A percentile compares a stretch with the other conserved stretches of the same genome.
Evolutionary conservation across 2,797 vertebrate genomes (phyloP).

Genomic region (Vireo griseus): DNA sequence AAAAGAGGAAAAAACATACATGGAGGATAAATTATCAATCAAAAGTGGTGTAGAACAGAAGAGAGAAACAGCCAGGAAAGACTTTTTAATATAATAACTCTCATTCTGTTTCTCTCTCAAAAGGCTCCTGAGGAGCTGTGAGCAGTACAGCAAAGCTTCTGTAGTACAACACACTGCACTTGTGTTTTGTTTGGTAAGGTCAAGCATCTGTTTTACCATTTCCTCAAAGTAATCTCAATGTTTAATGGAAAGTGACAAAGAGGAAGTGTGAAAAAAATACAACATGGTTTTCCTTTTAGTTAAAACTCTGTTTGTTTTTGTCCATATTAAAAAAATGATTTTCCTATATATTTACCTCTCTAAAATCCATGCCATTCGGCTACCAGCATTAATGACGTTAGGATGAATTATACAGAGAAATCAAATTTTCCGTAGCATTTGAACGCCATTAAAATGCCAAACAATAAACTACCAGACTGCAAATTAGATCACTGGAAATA

Average conservation of each 20-base stretch:
- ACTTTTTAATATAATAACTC: background rate
- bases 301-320: conserved; percentile 35
- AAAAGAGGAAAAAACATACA: background rate
- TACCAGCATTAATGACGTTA: conserved; percentile 98
- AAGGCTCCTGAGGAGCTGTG: background rate
- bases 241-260: conserved; percentile 63
- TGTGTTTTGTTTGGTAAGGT: background rate
- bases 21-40: background rate
- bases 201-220: background rate
- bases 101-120: background rate
- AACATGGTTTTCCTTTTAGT: conserved; percentile 31
- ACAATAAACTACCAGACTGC: conserved; percentile 99
- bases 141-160: background rate
- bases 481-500: conserved; percentile 99
- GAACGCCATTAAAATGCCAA: conserved; percentile 99
- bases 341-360: conserved; percentile 66
- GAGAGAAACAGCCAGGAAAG: background rate
- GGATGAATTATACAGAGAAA: conserved; percentile 99
- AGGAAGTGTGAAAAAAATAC: background rate
- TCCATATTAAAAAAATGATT: conserved; percentile 13
- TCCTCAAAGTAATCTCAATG: conserved; percentile 42
- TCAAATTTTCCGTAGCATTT: conserved; percentile 99
- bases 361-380: conserved; percentile 82
- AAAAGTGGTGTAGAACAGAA: background rate
- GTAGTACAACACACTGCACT: background rate